phyloP scores from a whole-genome alignment of 2,797 vertebrate species.

The Sibirionetta formosa region DNA sequence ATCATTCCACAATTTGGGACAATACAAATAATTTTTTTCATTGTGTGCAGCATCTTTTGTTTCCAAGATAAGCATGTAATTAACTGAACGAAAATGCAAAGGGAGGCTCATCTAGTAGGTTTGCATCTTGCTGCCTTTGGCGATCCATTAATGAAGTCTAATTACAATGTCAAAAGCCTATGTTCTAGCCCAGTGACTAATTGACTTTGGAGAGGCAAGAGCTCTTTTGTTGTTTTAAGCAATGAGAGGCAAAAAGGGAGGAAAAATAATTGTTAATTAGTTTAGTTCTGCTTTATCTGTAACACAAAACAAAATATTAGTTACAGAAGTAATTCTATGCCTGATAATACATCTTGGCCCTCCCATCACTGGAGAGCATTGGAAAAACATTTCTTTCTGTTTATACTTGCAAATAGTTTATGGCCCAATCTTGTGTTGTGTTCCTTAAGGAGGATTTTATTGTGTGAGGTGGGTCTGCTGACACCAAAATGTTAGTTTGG shows the following conservation, averaged over 20 bases:
- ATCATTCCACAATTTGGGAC: background rate
- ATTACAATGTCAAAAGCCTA: constrained; percentile 55
- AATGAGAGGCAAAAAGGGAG: background rate
- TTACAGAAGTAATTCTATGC: background rate
- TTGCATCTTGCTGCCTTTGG: constrained; percentile 7
- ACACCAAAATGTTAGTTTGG: background rate
- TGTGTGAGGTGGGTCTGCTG: background rate
- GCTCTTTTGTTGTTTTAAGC: constrained; percentile 36
- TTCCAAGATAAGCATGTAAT: constrained; percentile 20
- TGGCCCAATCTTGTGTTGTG: rapidly evolving
- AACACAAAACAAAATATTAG: constrained; percentile 28
- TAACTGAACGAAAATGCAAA: constrained; percentile 43
- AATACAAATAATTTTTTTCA: background rate
- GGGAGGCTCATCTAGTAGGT: background rate
- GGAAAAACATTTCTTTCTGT: background rate
- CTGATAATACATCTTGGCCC: background rate
- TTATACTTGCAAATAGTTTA: background rate
- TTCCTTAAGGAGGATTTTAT: background rate
- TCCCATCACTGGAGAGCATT: background rate
- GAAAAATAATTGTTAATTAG: constrained; percentile 51
- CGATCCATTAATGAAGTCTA: constrained; percentile 63
- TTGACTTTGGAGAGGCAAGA: background rate
- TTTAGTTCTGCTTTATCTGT: constrained; percentile 57
- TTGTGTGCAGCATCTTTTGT: constrained; percentile 11
- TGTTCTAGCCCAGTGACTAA: constrained; percentile 43